Evolutionary conservation across 2,797 vertebrate genomes (phyloP).

Genomic region (Chaunax sp.): DNA sequence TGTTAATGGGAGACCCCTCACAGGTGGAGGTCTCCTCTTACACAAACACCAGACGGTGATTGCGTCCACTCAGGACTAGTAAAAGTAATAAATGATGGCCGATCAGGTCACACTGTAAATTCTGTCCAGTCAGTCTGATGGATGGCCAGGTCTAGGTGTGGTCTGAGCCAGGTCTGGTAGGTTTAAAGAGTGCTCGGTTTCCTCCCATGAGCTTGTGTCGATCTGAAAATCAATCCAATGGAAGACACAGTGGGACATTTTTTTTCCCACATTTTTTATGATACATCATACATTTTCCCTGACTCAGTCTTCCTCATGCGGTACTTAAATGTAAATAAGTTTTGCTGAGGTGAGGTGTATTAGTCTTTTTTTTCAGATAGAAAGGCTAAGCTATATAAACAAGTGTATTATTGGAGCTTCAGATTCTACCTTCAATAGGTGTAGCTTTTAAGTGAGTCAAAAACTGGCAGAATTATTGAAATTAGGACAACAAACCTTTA

Average conservation of each 20-base stretch:
- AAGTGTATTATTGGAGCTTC: constrained; percentile 31
- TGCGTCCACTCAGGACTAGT: constrained; percentile 79
- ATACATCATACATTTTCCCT: constrained; percentile 67
- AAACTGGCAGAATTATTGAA: not conserved
- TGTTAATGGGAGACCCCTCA: constrained; percentile 78
- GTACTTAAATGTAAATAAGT: constrained; percentile 61
- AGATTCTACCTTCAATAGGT: not conserved
- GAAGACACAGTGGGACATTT: constrained; percentile 68
- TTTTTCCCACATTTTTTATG: constrained; percentile 55
- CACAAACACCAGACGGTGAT: constrained; percentile 81
- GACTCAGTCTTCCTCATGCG: constrained; percentile 65
- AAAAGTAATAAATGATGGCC: constrained; percentile 85
- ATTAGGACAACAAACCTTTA: not conserved
- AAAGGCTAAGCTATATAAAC: constrained; percentile 53
- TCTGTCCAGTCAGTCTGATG: constrained; percentile 75
- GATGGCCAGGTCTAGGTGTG: constrained; percentile 73
- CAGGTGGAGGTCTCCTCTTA: constrained; percentile 83
- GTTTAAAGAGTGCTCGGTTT: constrained; percentile 76
- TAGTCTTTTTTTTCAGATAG: constrained; percentile 53
- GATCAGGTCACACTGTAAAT: constrained; percentile 82
- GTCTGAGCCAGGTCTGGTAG: constrained; percentile 68
- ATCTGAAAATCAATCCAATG: constrained; percentile 69
- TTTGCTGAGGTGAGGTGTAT: constrained; percentile 59
- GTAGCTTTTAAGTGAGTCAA: too few species aligned
- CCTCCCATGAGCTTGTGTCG: constrained; percentile 72